Evolutionary conservation across 2,113 vertebrate species (phyloP).

Genomic region (Sinosuthora webbiana): DNA sequence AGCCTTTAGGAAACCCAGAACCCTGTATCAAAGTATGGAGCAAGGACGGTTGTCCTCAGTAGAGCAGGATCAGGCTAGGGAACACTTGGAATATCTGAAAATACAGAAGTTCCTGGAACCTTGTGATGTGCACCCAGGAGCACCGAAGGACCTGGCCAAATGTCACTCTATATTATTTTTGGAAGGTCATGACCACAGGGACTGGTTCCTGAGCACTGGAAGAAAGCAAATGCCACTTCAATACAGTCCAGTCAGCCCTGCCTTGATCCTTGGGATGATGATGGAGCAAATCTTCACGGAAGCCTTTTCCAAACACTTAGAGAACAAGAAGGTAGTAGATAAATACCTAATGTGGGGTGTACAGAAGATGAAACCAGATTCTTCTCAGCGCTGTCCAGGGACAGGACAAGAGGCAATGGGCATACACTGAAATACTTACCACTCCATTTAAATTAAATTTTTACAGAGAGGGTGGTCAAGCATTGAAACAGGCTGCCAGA

Average conservation of each 20-base stretch:
- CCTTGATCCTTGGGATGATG: background rate
- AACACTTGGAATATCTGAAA: background rate
- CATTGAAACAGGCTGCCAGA: background rate
- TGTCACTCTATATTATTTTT: background rate
- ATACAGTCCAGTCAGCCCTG: background rate
- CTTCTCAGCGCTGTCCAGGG: background rate
- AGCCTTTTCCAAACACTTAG: background rate
- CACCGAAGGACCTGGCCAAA: background rate
- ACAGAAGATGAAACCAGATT: background rate
- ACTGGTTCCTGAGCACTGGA: background rate
- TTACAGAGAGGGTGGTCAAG: background rate
- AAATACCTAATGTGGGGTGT: background rate
- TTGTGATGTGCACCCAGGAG: background rate
- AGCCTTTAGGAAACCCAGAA: background rate
- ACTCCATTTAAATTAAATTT: background rate
- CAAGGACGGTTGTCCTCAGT: background rate
- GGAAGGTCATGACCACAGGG: background rate
- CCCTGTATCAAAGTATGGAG: background rate
- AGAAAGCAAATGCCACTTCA: background rate
- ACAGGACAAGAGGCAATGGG: background rate
- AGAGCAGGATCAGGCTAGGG: background rate
- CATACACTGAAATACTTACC: background rate
- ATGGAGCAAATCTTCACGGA: background rate
- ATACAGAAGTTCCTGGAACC: background rate
- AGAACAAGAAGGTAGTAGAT: background rate